Evolutionary conservation across 2,797 vertebrate species (phyloP), one percentile per base, ranked within the genome.

Genomic region (Crocidura indochinensis): DNA sequence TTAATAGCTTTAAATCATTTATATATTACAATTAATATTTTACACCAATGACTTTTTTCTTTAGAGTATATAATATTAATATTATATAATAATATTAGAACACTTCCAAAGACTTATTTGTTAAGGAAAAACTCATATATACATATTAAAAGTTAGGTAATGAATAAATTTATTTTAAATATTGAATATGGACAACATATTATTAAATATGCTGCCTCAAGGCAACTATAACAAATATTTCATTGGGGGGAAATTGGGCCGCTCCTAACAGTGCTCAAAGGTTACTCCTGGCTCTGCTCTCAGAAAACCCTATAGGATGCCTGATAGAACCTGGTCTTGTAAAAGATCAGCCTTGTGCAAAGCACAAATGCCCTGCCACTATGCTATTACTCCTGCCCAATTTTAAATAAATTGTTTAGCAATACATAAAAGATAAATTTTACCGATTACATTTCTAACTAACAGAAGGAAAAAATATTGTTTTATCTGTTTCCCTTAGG

Each of bases 111-210:
- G 0, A 51, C 3, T 26, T 90, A 17, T 88, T 56, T 0, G 69
- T 24, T 75, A 24, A 27, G 6, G 2, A 38, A 78, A 9, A 67
- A 4, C 19, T 93, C 15, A 81, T 62, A 78, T 31, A 64, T 22
- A 15, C n/a, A 44, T 65, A 71, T 69, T 91, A 56, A 91, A 87
- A 84, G 51, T n/a, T 78, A 86, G 10, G 8, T 26, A 46, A 84
- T 65, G 5, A 75, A 84, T 60, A 7, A 75, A 31, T 20, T 72
- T 20, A 76, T 31, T 64, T 67, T 8, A 14, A 53, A 75, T 82
- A 29, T 20, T 68, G 22, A 87, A 78, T n/a, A 85, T 73, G 27
- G 4, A 46, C 31, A 12, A 49, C 38, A 19, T 11, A 31, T 62
- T 91, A 81, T 64, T 0, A 76, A 72, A 72, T 91, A 0, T 84